A percentile compares a stretch with the other conserved stretches of the same genome.
phyloP scores from a whole-genome alignment of 2,888 invertebrate species.

The Agrochola lychnidis region DNA sequence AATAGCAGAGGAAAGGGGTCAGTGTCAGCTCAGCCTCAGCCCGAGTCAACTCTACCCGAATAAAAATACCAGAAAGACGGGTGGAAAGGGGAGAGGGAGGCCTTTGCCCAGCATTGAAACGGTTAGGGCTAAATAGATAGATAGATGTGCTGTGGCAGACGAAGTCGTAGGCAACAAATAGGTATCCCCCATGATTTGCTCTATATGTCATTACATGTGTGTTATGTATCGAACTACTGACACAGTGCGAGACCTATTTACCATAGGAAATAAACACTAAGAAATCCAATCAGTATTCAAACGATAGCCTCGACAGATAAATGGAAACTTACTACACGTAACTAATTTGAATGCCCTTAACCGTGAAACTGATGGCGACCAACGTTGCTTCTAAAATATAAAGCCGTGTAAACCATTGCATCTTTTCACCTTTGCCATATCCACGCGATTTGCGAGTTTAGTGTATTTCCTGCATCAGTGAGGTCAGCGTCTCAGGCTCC shows the following conservation, averaged over 20 bases:
- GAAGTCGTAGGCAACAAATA: not conserved
- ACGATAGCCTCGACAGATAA: slow-evolving; percentile 12
- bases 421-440: slow-evolving; percentile 71
- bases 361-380: slow-evolving; percentile 5
- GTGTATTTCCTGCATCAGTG: slow-evolving; percentile 78
- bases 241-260: slow-evolving; percentile 19
- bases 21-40: no score
- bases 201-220: not conserved
- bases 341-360: slow-evolving; percentile 18
- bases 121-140: not conserved
- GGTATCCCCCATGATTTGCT: not conserved
- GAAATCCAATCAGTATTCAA: slow-evolving; percentile 26
- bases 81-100: no score
- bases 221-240: not conserved
- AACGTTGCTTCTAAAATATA: slow-evolving; percentile 9
- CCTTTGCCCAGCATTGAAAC: not conserved
- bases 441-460: slow-evolving; percentile 64
- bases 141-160: not conserved
- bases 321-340: slow-evolving; percentile 16
- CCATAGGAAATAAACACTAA: slow-evolving; percentile 20
- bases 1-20: not conserved
- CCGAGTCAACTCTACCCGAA: no score
- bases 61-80: not conserved
- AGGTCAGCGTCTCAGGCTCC: slow-evolving; percentile 74
- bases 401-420: slow-evolving; percentile 12